Evolutionary conservation across 2,113 vertebrate genomes (phyloP).

Genomic region (Tyto alba): DNA sequence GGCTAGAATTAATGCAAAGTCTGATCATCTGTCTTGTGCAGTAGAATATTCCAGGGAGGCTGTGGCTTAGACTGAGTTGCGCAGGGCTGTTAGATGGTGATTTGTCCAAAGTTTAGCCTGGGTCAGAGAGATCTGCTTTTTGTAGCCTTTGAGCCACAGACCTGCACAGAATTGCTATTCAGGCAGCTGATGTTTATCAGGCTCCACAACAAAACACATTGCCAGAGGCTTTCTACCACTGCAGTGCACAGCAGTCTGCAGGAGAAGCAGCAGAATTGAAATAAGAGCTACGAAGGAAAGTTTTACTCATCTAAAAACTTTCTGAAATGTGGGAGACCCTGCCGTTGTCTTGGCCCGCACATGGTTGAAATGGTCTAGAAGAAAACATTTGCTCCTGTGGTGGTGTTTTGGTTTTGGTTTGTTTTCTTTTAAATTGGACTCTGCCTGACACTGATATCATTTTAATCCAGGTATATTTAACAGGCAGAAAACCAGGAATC

Average conservation of each 20-base stretch:
- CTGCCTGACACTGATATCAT: neutral
- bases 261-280: neutral
- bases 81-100: neutral
- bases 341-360: neutral
- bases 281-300: neutral
- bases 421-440: neutral
- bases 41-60: neutral
- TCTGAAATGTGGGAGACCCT: neutral
- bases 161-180: neutral
- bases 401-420: neutral
- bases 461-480: neutral
- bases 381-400: neutral
- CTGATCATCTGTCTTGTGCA: neutral
- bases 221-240: conserved; percentile 19
- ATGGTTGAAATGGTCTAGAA: neutral
- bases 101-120: neutral
- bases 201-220: neutral
- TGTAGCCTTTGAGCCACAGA: neutral
- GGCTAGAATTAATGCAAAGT: neutral
- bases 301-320: neutral
- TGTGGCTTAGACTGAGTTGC: neutral
- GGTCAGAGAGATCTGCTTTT: neutral
- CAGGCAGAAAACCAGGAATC: neutral
- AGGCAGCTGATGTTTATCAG: neutral
- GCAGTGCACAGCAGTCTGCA: neutral